Evolutionary conservation across 2,113 vertebrate species (phyloP).

Genomic region (Ceyx melanurus): DNA sequence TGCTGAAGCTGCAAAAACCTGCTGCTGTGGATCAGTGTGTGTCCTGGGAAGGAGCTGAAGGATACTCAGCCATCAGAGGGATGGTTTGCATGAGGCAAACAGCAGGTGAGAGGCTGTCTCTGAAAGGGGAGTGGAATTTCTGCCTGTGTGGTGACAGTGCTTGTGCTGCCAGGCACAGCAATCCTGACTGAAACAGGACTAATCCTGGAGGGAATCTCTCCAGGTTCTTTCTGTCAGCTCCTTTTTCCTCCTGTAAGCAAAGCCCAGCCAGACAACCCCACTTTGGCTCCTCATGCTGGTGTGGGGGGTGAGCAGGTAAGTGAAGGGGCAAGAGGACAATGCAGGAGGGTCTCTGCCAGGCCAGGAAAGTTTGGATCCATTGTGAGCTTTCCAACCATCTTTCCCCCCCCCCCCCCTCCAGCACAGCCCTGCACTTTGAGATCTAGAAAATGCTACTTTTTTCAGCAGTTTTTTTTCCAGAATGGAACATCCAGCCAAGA

Average conservation of each 20-base stretch:
- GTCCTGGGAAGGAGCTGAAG: background rate
- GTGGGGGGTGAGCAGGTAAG: background rate
- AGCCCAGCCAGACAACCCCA: background rate
- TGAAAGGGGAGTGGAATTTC: background rate
- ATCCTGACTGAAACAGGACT: background rate
- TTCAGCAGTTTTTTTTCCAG: slow-evolving; percentile 9
- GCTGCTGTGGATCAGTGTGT: background rate
- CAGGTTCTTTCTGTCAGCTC: background rate
- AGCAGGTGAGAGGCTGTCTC: background rate
- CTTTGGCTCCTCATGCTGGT: rapidly evolving
- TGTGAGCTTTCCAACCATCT: background rate
- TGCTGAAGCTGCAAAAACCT: slow-evolving; percentile 8
- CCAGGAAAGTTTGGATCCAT: background rate
- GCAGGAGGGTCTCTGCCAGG: background rate
- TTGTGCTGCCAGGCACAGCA: background rate
- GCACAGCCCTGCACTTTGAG: background rate
- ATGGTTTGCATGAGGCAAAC: background rate
- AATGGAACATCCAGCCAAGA: background rate
- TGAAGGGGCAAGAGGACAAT: background rate
- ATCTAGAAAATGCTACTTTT: background rate
- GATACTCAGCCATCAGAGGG: background rate
- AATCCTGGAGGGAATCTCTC: background rate
- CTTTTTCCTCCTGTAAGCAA: background rate
- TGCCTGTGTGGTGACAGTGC: background rate
- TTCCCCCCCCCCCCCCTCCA: background rate